Evolutionary conservation across 2,888 invertebrate species (phyloP).

Genomic region (Margaritifera margaritifera): DNA sequence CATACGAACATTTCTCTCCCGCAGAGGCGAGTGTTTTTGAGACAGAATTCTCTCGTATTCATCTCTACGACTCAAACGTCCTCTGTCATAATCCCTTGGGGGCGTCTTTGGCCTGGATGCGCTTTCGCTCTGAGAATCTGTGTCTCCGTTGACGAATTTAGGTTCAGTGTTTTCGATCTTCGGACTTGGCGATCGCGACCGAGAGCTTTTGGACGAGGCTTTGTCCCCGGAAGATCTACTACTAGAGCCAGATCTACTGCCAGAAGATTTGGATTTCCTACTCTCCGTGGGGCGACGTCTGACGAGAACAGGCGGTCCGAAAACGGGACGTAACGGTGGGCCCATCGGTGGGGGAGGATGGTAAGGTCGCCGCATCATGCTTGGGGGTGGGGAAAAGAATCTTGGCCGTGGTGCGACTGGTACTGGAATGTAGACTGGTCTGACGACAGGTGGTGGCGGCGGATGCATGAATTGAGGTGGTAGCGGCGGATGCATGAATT

Average conservation of each 20-base stretch:
- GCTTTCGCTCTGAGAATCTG: slow-evolving; percentile 40
- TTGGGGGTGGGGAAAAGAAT: slow-evolving; percentile 61
- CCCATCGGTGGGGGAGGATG: slow-evolving; percentile 23
- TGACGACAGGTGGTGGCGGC: too few species aligned
- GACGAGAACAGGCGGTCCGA: slow-evolving; percentile 22
- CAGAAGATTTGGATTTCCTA: slow-evolving; percentile 23
- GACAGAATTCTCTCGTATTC: slow-evolving; percentile 35
- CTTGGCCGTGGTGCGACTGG: slow-evolving; percentile 35
- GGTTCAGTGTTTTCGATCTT: slow-evolving; percentile 24
- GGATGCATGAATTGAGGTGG: slow-evolving; percentile 13
- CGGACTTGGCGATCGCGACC: slow-evolving; percentile 26
- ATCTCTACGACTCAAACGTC: slow-evolving; percentile 47
- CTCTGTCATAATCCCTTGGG: slow-evolving; percentile 59
- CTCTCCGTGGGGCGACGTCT: slow-evolving; percentile 19
- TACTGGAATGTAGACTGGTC: too few species aligned
- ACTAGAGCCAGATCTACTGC: slow-evolving; percentile 29
- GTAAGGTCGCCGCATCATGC: slow-evolving; percentile 36
- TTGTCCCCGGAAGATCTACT: slow-evolving; percentile 35
- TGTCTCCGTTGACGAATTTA: slow-evolving; percentile 32
- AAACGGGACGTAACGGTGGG: slow-evolving; percentile 25
- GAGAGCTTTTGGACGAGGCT: slow-evolving; percentile 19
- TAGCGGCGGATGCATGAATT: slow-evolving; percentile 15
- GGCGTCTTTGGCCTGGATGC: slow-evolving; percentile 57
- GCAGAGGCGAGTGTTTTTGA: slow-evolving; percentile 7
- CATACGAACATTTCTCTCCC: slow-evolving; percentile 6